These are phyloP conservation scores for Brachionichthys hirsutus DNA, from an alignment of 2,113 vertebrate species.

Conservation along the genomic window DNA sequence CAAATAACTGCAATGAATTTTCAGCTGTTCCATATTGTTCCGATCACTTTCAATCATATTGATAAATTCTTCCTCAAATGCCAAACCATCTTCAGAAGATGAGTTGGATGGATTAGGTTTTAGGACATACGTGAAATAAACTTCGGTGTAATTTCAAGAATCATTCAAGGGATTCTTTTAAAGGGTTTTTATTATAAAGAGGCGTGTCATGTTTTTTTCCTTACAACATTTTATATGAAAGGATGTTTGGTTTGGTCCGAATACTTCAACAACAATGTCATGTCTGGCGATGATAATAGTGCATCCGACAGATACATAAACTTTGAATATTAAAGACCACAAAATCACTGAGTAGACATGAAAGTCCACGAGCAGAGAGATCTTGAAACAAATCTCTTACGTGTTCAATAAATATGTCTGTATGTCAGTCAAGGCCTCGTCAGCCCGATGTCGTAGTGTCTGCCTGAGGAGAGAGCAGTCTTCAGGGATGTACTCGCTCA, in stretches of 20 bases:
- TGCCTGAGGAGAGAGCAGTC: conserved; percentile 44
- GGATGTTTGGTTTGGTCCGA: no score
- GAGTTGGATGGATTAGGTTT: neutral
- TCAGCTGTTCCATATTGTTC: conserved; percentile 2
- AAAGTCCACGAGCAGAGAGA: conserved; percentile 11
- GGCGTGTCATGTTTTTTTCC: neutral
- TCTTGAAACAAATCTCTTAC: conserved; percentile 24
- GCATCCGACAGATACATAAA: conserved; percentile 4
- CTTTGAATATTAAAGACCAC: conserved; percentile 6
- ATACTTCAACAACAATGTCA: no score
- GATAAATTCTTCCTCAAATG: neutral
- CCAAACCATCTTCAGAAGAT: neutral
- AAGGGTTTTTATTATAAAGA: conserved; percentile 1
- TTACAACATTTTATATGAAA: conserved; percentile 5
- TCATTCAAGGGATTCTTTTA: neutral
- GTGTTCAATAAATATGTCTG: conserved; percentile 46
- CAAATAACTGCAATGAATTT: no score
- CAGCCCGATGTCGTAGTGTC: conserved; percentile 41
- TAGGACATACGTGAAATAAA: conserved; percentile 18
- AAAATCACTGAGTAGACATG: conserved; percentile 6
- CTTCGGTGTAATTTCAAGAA: neutral
- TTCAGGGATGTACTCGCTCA: conserved; percentile 53
- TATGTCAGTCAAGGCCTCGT: conserved; percentile 35
- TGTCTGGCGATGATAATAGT: conserved; percentile 2
- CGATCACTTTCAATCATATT: conserved; percentile 1